These are phyloP conservation scores for Drosophila acutilabella DNA, from an alignment of 2,888 invertebrate species.

Conservation along the genomic window DNA sequence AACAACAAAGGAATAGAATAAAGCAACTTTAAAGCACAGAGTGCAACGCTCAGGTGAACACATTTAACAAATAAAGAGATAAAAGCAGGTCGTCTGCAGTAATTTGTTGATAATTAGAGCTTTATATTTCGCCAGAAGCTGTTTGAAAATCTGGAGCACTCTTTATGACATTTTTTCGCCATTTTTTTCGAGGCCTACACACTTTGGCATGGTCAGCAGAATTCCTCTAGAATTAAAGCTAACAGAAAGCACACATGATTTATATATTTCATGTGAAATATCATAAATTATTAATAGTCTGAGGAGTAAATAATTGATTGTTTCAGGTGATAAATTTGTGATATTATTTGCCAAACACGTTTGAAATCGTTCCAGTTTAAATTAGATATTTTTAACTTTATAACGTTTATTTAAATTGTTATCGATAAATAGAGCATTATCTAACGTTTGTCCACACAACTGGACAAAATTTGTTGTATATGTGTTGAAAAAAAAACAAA, in stretches of 20 bases:
- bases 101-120: conserved; percentile 46
- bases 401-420: not conserved
- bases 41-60: conserved; percentile 61
- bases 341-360: no score
- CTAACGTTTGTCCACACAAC: conserved; percentile 5
- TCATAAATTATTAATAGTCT: conserved; percentile 1
- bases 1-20: conserved; percentile 19
- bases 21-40: conserved; percentile 14
- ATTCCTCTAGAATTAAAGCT: not conserved
- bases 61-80: conserved; percentile 16
- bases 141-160: conserved; percentile 22
- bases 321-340: conserved; percentile 6
- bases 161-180: conserved; percentile 29
- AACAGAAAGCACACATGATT: not conserved
- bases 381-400: not conserved
- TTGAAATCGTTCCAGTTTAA: no score
- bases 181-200: conserved; percentile 13
- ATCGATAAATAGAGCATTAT: conserved; percentile 9
- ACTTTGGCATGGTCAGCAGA: conserved; percentile 26
- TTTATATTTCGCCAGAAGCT: conserved; percentile 35
- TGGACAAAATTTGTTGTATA: conserved; percentile 10
- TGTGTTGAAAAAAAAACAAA: conserved; percentile 1
- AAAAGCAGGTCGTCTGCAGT: conserved; percentile 54
- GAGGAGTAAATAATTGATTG: conserved; percentile 7
- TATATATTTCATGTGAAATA: not conserved